These are phyloP conservation scores for Eremophila alpestris DNA, from an alignment of 2,797 vertebrate species.

Conservation along the genomic window DNA sequence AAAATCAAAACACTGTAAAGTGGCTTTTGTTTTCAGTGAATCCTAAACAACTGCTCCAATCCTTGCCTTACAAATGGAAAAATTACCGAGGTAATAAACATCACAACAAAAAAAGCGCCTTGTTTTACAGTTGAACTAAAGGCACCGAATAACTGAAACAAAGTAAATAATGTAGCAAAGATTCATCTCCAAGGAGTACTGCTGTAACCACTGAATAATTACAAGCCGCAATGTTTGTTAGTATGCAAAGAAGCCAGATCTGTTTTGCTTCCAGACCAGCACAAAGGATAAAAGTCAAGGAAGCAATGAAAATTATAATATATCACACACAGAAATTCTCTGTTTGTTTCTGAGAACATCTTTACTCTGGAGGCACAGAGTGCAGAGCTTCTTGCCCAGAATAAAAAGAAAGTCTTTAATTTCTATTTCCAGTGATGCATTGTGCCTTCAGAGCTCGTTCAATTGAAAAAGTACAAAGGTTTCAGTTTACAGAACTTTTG, in stretches of 20 bases:
- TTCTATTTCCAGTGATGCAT: constrained; percentile 67
- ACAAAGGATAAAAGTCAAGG: constrained; percentile 71
- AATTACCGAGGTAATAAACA: neutral
- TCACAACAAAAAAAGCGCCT: neutral
- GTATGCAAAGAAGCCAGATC: constrained; percentile 72
- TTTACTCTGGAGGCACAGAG: constrained; percentile 41
- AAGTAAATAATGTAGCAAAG: constrained; percentile 72
- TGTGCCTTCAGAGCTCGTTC: constrained; percentile 53
- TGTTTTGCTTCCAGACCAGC: constrained; percentile 68
- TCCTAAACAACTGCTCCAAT: neutral
- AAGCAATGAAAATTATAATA: constrained; percentile 64
- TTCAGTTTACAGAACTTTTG: constrained; percentile 63
- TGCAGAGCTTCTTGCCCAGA: constrained; percentile 39
- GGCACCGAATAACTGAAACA: constrained; percentile 59
- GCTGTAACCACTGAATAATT: constrained; percentile 73
- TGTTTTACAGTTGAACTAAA: neutral
- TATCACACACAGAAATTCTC: constrained; percentile 66
- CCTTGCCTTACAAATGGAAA: neutral
- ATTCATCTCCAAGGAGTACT: constrained; percentile 71
- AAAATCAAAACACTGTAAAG: neutral
- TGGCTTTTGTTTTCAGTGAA: neutral
- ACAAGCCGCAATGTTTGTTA: constrained; percentile 73
- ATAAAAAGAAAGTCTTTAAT: constrained; percentile 41
- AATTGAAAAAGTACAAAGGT: constrained; percentile 45
- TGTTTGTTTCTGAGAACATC: constrained; percentile 35